Conservation (phyloP, 2,113 vertebrate species). For the Arizona elegans region DNA sequence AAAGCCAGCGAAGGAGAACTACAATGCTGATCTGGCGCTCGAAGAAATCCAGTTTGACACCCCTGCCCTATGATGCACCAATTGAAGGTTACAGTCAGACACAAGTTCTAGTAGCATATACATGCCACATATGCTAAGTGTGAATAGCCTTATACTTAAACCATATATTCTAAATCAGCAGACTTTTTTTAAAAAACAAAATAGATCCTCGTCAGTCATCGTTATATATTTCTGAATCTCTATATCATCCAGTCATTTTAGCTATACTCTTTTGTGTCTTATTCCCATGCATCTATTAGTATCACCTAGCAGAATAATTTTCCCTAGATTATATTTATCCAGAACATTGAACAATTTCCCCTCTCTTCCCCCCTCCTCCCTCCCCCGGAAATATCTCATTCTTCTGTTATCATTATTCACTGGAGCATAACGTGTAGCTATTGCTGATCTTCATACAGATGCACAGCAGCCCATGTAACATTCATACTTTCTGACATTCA, state of each 20-base stretch:
- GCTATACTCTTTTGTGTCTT: neutral
- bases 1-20: too few relatives aligned
- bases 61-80: neutral
- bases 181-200: neutral
- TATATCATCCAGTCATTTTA: neutral
- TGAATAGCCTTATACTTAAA: neutral
- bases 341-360: neutral
- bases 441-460: neutral
- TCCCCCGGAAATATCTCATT: neutral
- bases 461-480: neutral
- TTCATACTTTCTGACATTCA: neutral
- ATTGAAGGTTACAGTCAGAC: neutral
- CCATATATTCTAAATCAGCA: neutral
- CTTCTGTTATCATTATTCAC: neutral
- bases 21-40: too few relatives aligned
- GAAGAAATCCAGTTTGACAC: too few relatives aligned
- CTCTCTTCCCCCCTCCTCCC: too few relatives aligned
- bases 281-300: neutral
- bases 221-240: neutral
- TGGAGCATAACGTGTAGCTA: neutral
- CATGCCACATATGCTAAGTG: neutral
- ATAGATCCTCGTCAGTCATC: neutral
- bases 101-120: neutral
- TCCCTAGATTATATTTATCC: neutral
- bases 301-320: neutral